Base-by-base conservation (phyloP, 2,888 invertebrate species). In the Chouioia cunea region DNA sequence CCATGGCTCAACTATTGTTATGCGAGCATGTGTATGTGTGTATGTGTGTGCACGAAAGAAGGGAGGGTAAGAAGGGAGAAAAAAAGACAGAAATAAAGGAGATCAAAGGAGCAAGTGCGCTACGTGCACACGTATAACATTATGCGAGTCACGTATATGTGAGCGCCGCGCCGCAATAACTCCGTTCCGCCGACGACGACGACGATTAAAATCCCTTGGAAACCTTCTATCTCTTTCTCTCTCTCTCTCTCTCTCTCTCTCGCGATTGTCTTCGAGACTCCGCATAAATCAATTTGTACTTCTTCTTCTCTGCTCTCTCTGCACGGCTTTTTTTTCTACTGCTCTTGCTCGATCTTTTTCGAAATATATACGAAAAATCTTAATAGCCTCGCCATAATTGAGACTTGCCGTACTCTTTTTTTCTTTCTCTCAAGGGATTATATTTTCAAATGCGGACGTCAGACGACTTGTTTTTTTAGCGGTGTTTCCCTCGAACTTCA, bases 1-100 rank as follows among this genome's bases (percentile, higher is more conserved):
- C 82, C 81, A 65, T 59, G 77, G 78, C 79, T 82, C 76, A 80
- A 80, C 81, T 79, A 81, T 81, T 82, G 82, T 82, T 82, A 78
- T 64, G 73, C 78, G 78, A 76, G n/a, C n/a, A 36, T 10, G 36
- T 12, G 27, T 4, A 2, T 27, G 27, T 4, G 27, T 6, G 27
- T 27, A 27, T 27, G 27, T 6, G 27, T 27, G 27, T 27, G 27
- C 27, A 27, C 27, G 50, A 16, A 16, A n/a, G 50, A 50, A 62
- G 48, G 50, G 18, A 48, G 18, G 46, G 47, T 74, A 70, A 76
- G 74, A 77, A 78, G 77, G 62, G 56, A 53, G 12, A 56, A 73
- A 74, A 76, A 79, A 76, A 22, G 14, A 53, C 27, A 60, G 43
- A 56, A 16, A 8, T 15, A 74, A 66, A 75, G 74, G 77, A 77